These are phyloP conservation scores for Erpornis zantholeuca DNA, from an alignment of 2,113 vertebrate genomes.

Conservation along the genomic window DNA sequence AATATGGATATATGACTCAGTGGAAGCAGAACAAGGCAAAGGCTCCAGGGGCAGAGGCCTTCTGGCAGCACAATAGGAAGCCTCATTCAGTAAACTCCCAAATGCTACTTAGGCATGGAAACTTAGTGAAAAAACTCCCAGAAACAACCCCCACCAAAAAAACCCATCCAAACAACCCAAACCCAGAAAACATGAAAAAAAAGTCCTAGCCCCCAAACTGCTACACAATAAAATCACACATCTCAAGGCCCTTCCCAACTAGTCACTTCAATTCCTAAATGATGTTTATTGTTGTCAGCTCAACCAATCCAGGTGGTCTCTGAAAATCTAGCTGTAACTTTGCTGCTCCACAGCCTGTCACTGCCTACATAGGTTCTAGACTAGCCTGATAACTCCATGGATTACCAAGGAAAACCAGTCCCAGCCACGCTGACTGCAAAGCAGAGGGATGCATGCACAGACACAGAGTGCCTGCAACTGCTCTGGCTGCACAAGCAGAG, in stretches of 20 bases:
- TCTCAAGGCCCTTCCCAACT: neutral
- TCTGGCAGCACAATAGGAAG: neutral
- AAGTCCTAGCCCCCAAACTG: neutral
- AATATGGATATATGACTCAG: neutral
- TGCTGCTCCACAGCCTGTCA: neutral
- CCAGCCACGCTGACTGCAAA: neutral
- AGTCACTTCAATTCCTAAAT: neutral
- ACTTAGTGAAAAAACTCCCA: neutral
- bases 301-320: neutral
- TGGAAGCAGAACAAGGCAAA: neutral
- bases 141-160: neutral
- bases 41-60: rapidly evolving
- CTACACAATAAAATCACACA: neutral
- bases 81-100: neutral
- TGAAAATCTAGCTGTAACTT: neutral
- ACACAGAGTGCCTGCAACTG: neutral
- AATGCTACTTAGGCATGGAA: neutral
- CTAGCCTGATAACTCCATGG: neutral
- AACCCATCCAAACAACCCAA: neutral
- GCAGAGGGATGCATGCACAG: neutral
- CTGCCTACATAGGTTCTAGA: neutral
- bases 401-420: neutral
- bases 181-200: neutral
- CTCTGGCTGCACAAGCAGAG: neutral
- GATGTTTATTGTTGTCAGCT: neutral